phyloP scores from a whole-genome alignment of 1,140 invertebrate species.

The Galleria mellonella region DNA sequence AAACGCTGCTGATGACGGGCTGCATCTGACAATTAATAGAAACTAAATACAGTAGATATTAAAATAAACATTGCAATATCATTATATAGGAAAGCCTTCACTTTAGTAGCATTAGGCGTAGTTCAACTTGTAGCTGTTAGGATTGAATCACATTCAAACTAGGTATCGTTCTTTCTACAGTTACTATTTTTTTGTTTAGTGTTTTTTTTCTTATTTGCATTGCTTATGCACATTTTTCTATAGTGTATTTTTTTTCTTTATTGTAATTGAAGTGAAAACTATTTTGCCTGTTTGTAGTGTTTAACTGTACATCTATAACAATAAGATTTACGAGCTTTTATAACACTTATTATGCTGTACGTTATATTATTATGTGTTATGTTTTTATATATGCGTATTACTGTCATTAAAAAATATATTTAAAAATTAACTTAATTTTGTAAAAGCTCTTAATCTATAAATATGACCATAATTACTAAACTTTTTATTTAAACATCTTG shows the following conservation, averaged over 20 bases:
- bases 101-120: conserved; percentile 9
- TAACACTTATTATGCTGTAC: no score
- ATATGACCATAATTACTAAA: no score
- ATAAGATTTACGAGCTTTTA: neutral
- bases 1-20: conserved; percentile 44
- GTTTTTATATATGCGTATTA: no score
- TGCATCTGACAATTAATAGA: conserved; percentile 24
- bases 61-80: conserved; percentile 5
- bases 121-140: neutral
- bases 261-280: conserved; percentile 6
- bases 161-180: conserved; percentile 1
- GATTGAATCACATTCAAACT: neutral
- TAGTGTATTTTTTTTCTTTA: conserved; percentile 14
- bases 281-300: conserved; percentile 22
- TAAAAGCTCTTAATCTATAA: no score
- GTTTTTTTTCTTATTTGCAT: conserved; percentile 42
- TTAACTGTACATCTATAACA: neutral
- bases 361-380: no score
- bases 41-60: conserved; percentile 14
- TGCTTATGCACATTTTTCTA: conserved; percentile 45
- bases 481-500: no score
- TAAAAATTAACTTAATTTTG: no score
- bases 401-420: no score
- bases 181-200: conserved; percentile 11
- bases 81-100: conserved; percentile 2